Evolutionary conservation across 2,797 vertebrate genomes (phyloP).

Genomic region (Sebastes baramenuke): DNA sequence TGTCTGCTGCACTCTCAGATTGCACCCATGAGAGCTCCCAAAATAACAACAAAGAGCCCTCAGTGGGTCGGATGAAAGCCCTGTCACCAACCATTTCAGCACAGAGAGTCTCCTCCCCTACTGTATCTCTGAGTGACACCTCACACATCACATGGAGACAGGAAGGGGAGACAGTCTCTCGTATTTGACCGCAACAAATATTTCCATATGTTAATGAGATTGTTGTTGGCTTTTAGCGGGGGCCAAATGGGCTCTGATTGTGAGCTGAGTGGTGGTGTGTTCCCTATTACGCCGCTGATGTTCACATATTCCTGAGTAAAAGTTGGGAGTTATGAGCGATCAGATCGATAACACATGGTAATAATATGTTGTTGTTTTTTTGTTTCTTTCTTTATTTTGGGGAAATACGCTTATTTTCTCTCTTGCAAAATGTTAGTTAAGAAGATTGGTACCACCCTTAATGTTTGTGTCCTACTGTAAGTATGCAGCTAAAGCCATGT

Average conservation of each 20-base stretch:
- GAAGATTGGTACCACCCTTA: no score
- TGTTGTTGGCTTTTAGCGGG: constrained; percentile 22
- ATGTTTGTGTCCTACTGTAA: background rate
- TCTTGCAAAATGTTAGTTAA: background rate
- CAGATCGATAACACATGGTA: background rate
- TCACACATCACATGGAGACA: constrained; percentile 58
- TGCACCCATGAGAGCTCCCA: constrained; percentile 80
- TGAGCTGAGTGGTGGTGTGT: background rate
- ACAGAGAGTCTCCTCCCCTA: constrained; percentile 69
- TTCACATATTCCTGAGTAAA: background rate
- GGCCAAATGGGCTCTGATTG: constrained; percentile 17
- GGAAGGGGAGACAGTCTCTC: constrained; percentile 42
- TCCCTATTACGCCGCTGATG: background rate
- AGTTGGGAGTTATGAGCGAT: background rate
- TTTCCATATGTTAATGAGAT: constrained; percentile 57
- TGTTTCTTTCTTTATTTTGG: background rate
- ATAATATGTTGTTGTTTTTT: background rate
- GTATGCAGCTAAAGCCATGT: background rate
- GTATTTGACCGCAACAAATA: constrained; percentile 71
- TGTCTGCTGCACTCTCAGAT: constrained; percentile 77
- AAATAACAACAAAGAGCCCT: constrained; percentile 85
- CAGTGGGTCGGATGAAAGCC: constrained; percentile 82
- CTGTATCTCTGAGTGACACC: constrained; percentile 70
- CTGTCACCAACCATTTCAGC: constrained; percentile 79
- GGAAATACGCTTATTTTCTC: background rate